These are phyloP conservation scores for Xenopus tropicalis DNA, from an alignment of 2,113 vertebrate species.

Conservation along the genomic window DNA sequence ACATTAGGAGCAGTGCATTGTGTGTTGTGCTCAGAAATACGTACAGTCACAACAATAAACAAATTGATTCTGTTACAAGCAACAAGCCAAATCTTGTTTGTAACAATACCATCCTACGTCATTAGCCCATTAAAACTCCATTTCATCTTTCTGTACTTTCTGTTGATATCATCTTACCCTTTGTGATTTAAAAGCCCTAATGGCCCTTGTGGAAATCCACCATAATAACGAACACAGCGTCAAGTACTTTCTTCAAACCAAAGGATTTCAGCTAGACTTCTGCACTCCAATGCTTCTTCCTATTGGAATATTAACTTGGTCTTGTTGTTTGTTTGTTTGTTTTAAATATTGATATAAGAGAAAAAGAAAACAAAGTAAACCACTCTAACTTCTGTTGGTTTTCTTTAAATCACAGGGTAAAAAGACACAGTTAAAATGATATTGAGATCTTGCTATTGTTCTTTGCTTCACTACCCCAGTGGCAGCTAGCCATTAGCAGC, in stretches of 20 bases:
- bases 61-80: too few relatives aligned
- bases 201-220: constrained; percentile 31
- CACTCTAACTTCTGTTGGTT: constrained; percentile 12
- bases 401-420: constrained; percentile 39
- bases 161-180: constrained; percentile 26
- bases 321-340: too few relatives aligned
- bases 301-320: constrained; percentile 9
- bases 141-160: constrained; percentile 18
- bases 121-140: constrained; percentile 28
- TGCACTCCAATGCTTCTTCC: background rate
- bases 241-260: constrained; percentile 29
- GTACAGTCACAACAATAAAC: too few relatives aligned
- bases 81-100: too few relatives aligned
- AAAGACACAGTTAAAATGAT: constrained; percentile 48
- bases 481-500: constrained; percentile 56
- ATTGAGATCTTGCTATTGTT: constrained; percentile 52
- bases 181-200: constrained; percentile 28
- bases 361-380: too few relatives aligned
- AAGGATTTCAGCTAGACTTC: background rate
- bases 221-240: constrained; percentile 21
- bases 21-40: too few relatives aligned
- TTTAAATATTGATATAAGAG: too few relatives aligned
- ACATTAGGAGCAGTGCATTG: too few relatives aligned
- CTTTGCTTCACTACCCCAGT: constrained; percentile 51
- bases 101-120: background rate